Percentiles rank a stretch among this genome's conserved stretches.
Evolutionary conservation across 2,797 vertebrate genomes (phyloP).

Genomic region (Trematomus bernacchii): DNA sequence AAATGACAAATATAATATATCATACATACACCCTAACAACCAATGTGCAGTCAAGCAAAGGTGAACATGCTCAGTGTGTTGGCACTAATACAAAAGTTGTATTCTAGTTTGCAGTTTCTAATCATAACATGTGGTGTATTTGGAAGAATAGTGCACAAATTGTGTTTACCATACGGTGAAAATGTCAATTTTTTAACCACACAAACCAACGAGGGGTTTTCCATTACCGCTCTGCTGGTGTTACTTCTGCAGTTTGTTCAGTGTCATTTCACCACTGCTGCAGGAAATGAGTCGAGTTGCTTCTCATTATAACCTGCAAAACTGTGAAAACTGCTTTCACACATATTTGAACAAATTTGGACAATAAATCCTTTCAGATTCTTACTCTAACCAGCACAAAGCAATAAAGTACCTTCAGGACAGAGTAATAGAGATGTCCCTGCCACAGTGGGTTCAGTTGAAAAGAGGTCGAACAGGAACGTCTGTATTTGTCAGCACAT

Average conservation of each 20-base stretch:
- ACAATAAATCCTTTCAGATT: too few species aligned
- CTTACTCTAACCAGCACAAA: too few species aligned
- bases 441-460: neutral
- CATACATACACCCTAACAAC: too few species aligned
- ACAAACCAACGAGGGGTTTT: constrained; percentile 23
- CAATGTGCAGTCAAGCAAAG: too few species aligned
- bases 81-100: too few species aligned
- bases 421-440: too few species aligned
- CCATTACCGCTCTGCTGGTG: neutral
- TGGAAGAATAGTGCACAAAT: neutral
- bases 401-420: too few species aligned
- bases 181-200: neutral
- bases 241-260: constrained; percentile 15
- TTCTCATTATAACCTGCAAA: constrained; percentile 3
- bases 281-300: constrained; percentile 49
- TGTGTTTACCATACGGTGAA: neutral
- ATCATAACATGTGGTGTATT: neutral
- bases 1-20: too few species aligned
- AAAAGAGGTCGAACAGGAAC: constrained; percentile 7
- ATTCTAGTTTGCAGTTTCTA: neutral
- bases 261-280: constrained; percentile 26
- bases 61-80: too few species aligned
- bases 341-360: neutral
- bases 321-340: neutral
- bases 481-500: neutral